Evolutionary conservation across 1,140 invertebrate species (phyloP).

Genomic region (Aplysia californica): DNA sequence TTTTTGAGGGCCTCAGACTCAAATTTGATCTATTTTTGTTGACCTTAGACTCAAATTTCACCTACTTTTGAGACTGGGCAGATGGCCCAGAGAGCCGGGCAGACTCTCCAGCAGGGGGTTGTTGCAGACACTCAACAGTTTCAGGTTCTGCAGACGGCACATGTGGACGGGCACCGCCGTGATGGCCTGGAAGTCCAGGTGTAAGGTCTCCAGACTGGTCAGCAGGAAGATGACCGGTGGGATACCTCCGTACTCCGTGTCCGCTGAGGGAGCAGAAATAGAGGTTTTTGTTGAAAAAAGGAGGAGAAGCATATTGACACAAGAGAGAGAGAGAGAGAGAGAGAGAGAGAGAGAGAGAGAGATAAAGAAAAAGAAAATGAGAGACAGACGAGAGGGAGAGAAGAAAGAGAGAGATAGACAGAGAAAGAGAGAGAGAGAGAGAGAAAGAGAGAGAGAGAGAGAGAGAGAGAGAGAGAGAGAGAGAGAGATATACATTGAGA

Average conservation of each 20-base stretch:
- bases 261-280: conserved; percentile 31
- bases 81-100: conserved; percentile 44
- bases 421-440: background rate
- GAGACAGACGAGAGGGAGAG: background rate
- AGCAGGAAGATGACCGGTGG: conserved; percentile 51
- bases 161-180: conserved; percentile 48
- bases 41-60: no score
- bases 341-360: background rate
- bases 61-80: conserved; percentile 52
- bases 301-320: background rate
- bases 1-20: no score
- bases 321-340: background rate
- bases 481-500: background rate
- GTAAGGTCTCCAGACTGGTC: conserved; percentile 40
- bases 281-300: background rate
- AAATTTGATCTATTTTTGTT: no score
- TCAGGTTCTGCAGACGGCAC: conserved; percentile 48
- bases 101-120: conserved; percentile 54
- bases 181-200: conserved; percentile 52
- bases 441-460: background rate
- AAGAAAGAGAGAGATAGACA: background rate
- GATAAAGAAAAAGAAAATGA: background rate
- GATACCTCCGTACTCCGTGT: conserved; percentile 50
- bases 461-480: background rate
- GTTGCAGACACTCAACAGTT: conserved; percentile 39